These are phyloP conservation scores for Diaphora mendica DNA, from an alignment of 2,888 invertebrate species.

Conservation along the genomic window DNA sequence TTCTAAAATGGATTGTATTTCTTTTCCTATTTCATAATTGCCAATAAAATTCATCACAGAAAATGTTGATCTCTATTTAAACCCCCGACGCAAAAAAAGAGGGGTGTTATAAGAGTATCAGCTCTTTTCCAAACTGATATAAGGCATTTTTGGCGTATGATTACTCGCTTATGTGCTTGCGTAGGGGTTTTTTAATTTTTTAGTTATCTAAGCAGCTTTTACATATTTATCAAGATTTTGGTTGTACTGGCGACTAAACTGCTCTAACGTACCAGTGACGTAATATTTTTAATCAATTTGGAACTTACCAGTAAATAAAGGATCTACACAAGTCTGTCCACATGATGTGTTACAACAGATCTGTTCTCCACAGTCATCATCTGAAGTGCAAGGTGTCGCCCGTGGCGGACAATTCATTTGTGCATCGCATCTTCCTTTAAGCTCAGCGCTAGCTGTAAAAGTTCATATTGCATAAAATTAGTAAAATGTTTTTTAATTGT, in stretches of 20 bases:
- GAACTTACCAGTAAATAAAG: slow-evolving; percentile 87
- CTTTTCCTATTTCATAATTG: not conserved
- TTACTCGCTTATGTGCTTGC: too few relatives aligned
- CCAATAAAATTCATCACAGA: not conserved
- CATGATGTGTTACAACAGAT: slow-evolving; percentile 90
- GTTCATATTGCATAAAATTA: not conserved
- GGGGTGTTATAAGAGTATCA: too few relatives aligned
- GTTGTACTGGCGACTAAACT: not conserved
- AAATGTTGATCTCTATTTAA: not conserved
- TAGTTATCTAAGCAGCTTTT: not conserved
- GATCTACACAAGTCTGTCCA: slow-evolving; percentile 87
- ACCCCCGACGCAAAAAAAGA: too few relatives aligned
- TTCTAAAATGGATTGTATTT: too few relatives aligned
- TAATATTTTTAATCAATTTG: not conserved
- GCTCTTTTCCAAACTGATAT: too few relatives aligned
- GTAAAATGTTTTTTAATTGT: not conserved
- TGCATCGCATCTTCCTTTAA: slow-evolving; percentile 74
- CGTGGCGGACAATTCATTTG: slow-evolving; percentile 85
- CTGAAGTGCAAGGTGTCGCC: slow-evolving; percentile 86
- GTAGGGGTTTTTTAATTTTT: too few relatives aligned
- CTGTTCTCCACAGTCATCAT: slow-evolving; percentile 88
- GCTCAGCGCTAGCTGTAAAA: slow-evolving; percentile 76
- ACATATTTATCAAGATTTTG: not conserved
- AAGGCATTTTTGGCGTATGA: too few relatives aligned
- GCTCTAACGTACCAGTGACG: not conserved